A percentile compares a stretch with the other conserved stretches of the same genome.
These are phyloP conservation scores for Pegoplata infirma DNA, from an alignment of 2,888 invertebrate species.

Conservation along the genomic window DNA sequence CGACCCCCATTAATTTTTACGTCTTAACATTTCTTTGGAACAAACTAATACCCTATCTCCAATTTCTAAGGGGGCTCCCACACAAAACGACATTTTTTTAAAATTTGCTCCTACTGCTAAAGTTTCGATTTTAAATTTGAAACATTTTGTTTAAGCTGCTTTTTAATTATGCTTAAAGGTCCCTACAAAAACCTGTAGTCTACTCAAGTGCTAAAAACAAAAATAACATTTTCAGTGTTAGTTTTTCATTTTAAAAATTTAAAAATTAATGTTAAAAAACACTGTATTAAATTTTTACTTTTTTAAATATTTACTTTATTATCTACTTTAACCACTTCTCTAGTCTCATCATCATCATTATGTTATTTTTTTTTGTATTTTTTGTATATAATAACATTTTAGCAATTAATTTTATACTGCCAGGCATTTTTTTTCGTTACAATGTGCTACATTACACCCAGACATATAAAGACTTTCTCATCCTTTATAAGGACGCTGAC, in stretches of 20 bases:
- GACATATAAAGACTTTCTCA: slow-evolving; percentile 7
- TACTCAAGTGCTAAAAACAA: too few relatives aligned
- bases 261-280: not conserved
- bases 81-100: too few relatives aligned
- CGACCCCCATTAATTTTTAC: too few relatives aligned
- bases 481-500: not conserved
- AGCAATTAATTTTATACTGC: slow-evolving; percentile 60
- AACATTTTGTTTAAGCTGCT: too few relatives aligned
- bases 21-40: too few relatives aligned
- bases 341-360: not conserved
- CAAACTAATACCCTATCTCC: too few relatives aligned
- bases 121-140: too few relatives aligned
- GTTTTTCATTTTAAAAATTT: not conserved
- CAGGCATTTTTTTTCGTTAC: slow-evolving; percentile 36
- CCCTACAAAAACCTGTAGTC: too few relatives aligned
- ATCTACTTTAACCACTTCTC: slow-evolving; percentile 35
- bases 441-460: slow-evolving; percentile 54
- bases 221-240: too few relatives aligned
- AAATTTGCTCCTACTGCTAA: too few relatives aligned
- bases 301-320: slow-evolving; percentile 54
- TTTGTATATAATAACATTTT: slow-evolving; percentile 48
- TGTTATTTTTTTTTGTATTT: not conserved
- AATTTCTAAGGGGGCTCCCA: too few relatives aligned
- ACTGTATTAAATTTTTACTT: slow-evolving; percentile 35
- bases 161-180: too few relatives aligned